Conservation (phyloP, 92 coral and sea anemone species). For the Parazoanthus swiftii region DNA sequence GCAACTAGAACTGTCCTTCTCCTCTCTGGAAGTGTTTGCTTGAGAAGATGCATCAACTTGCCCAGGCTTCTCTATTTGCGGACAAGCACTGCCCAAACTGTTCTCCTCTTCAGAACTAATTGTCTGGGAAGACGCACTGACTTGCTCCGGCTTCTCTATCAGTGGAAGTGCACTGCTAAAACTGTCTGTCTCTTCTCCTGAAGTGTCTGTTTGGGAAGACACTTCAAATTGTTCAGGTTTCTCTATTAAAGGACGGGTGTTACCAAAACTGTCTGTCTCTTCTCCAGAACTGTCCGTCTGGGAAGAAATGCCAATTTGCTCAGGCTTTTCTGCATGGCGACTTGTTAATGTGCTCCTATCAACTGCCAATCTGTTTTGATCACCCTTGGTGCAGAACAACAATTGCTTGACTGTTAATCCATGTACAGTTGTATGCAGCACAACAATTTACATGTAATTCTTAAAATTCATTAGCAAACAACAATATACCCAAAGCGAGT, state of each 20-base stretch:
- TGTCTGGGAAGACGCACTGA: conserved; percentile 14
- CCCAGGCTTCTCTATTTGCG: not conserved
- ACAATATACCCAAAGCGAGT: not conserved
- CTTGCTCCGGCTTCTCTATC: not conserved
- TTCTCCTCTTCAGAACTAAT: not conserved
- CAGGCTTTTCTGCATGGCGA: not conserved
- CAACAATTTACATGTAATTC: not conserved
- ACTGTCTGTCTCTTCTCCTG: conserved; percentile 15
- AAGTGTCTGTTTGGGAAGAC: conserved; percentile 11
- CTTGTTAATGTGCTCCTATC: conserved; percentile 5
- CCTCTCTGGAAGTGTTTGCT: conserved; percentile 6
- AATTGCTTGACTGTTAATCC: not conserved
- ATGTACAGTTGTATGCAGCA: not conserved
- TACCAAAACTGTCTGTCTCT: conserved; percentile 13
- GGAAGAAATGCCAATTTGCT: not conserved
- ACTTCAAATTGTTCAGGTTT: not conserved
- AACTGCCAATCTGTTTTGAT: not conserved
- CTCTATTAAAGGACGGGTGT: not conserved
- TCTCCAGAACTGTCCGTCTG: conserved; percentile 17
- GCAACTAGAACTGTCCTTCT: not conserved
- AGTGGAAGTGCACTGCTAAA: not conserved
- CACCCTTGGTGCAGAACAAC: not conserved
- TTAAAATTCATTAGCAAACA: not conserved
- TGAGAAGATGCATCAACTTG: conserved; percentile 8
- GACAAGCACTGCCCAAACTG: not conserved